These are phyloP conservation scores for Drosophila subobscura DNA, from an alignment of 1,140 invertebrate genomes.

Conservation along the genomic window DNA sequence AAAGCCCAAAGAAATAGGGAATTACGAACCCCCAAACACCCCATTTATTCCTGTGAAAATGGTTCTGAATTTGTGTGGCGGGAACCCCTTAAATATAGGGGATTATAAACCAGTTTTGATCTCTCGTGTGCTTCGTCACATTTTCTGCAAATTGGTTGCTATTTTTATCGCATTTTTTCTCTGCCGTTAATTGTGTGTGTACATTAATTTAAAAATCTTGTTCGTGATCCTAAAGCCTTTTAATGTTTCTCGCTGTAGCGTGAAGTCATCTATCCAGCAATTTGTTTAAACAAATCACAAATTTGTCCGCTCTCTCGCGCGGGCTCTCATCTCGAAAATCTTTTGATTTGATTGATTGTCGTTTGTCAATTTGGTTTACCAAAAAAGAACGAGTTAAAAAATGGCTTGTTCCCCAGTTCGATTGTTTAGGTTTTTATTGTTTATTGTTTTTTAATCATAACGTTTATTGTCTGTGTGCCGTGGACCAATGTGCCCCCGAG, in stretches of 20 bases:
- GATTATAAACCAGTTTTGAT: slow-evolving; percentile 28
- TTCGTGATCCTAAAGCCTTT: slow-evolving; percentile 42
- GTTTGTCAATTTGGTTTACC: slow-evolving; percentile 41
- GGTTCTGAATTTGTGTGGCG: slow-evolving; percentile 5
- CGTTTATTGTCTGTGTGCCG: slow-evolving; percentile 60
- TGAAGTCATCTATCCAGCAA: slow-evolving; percentile 71
- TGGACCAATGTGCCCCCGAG: slow-evolving; percentile 47
- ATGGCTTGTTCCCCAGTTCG: slow-evolving; percentile 16
- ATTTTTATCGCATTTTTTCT: slow-evolving; percentile 45
- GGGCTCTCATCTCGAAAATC: slow-evolving; percentile 9
- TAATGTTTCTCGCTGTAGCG: slow-evolving; percentile 53
- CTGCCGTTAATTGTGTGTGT: slow-evolving; percentile 40
- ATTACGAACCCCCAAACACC: background rate
- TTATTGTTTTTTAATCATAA: slow-evolving; percentile 80
- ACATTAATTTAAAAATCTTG: slow-evolving; percentile 64
- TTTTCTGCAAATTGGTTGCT: slow-evolving; percentile 40
- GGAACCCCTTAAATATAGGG: slow-evolving; percentile 27
- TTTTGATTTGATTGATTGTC: slow-evolving; percentile 63
- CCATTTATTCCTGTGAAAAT: background rate
- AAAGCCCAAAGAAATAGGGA: background rate
- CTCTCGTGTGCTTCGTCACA: slow-evolving; percentile 26
- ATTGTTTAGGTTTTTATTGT: slow-evolving; percentile 58
- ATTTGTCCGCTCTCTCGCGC: slow-evolving; percentile 20
- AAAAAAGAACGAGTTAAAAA: slow-evolving; percentile 13
- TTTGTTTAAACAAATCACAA: slow-evolving; percentile 72